Evolutionary conservation across 2,888 invertebrate species (phyloP).

Genomic region (Cordilura impudica): DNA sequence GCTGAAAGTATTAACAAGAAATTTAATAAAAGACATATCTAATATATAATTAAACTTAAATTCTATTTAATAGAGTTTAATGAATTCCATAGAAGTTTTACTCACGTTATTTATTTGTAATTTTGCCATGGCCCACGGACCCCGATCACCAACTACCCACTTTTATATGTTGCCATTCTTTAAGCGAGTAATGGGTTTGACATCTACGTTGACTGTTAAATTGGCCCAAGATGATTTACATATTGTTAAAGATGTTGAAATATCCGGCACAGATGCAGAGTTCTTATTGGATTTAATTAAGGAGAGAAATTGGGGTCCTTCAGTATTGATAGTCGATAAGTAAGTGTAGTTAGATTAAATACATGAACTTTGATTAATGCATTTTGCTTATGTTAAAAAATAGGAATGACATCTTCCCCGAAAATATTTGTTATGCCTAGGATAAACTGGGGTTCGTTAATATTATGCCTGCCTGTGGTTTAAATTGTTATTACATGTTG

Average conservation of each 20-base stretch:
- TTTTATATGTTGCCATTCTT: constrained; percentile 96
- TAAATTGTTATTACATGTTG: too few relatives aligned
- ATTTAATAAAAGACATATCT: background rate
- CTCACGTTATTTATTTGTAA: constrained; percentile 72
- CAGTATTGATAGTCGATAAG: too few relatives aligned
- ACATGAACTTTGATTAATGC: background rate
- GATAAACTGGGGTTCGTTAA: constrained; percentile 86
- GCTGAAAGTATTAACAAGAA: constrained; percentile 59
- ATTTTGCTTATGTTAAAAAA: background rate
- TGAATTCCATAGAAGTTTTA: background rate
- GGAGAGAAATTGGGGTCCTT: constrained; percentile 95
- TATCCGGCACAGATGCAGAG: too few relatives aligned
- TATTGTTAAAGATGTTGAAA: too few relatives aligned
- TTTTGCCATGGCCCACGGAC: constrained; percentile 86
- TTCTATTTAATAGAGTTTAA: background rate
- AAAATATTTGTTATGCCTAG: constrained; percentile 89
- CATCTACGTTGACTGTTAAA: constrained; percentile 91
- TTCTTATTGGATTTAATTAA: too few relatives aligned
- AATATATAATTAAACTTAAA: too few relatives aligned
- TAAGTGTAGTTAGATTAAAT: background rate
- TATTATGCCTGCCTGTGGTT: too few relatives aligned
- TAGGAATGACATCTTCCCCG: too few relatives aligned
- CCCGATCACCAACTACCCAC: constrained; percentile 91
- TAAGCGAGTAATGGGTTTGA: constrained; percentile 87
- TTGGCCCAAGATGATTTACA: constrained; percentile 97